A percentile compares a stretch with the other conserved stretches of the same genome.
Evolutionary conservation across 2,888 invertebrate genomes (phyloP).

Genomic region (Trachelus troglodyta): DNA sequence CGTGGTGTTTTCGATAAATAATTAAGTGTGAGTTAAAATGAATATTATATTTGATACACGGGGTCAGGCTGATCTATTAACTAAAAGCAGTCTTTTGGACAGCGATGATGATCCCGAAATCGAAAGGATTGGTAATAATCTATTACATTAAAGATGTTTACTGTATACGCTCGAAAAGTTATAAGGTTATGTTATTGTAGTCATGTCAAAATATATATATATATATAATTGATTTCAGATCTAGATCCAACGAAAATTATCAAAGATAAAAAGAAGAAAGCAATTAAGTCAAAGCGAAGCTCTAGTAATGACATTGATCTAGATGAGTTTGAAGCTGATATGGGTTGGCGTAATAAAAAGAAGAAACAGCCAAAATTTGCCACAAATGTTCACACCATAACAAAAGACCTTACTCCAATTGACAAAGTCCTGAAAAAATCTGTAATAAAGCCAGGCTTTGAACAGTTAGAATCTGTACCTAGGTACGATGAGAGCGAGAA

Average conservation of each 20-base stretch:
- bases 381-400: constrained; percentile 63
- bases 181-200: neutral
- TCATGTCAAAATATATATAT: constrained; percentile 9
- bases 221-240: constrained; percentile 24
- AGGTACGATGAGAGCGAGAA: constrained; percentile 71
- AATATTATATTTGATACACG: constrained; percentile 72
- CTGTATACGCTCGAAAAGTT: neutral
- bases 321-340: constrained; percentile 60
- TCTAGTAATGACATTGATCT: constrained; percentile 50
- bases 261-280: constrained; percentile 7
- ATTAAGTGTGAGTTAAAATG: constrained; percentile 57
- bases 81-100: constrained; percentile 57
- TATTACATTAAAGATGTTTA: neutral
- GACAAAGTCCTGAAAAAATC: constrained; percentile 75
- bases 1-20: neutral
- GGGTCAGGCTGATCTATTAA: constrained; percentile 68
- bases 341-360: constrained; percentile 53
- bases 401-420: constrained; percentile 61
- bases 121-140: constrained; percentile 27
- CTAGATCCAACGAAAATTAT: constrained; percentile 28
- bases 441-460: constrained; percentile 74
- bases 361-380: constrained; percentile 49
- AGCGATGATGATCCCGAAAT: constrained; percentile 45
- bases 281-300: constrained; percentile 14
- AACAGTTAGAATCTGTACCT: constrained; percentile 73